A percentile compares a stretch with the other conserved stretches of the same genome.
phyloP scores from a whole-genome alignment of 2,113 vertebrate species.

The Hyaena hyaena region DNA sequence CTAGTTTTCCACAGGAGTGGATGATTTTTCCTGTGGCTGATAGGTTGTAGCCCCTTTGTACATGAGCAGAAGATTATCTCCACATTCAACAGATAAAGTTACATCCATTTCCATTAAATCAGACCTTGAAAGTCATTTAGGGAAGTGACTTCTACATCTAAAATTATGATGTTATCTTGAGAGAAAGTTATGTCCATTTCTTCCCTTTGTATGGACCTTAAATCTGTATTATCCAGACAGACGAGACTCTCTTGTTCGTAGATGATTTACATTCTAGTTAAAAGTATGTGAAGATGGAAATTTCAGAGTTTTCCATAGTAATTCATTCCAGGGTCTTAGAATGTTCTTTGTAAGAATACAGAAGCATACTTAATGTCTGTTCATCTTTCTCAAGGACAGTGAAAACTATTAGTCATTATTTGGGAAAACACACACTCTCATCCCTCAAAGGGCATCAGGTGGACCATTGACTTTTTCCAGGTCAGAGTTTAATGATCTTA shows the following conservation, averaged over 20 bases:
- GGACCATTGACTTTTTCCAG: not conserved
- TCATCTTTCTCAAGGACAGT: not conserved
- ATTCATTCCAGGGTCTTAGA: not conserved
- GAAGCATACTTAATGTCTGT: not conserved
- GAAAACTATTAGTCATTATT: not conserved
- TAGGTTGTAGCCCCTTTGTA: not conserved
- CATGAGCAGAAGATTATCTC: not conserved
- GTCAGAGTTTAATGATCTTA: not conserved
- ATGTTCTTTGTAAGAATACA: not conserved
- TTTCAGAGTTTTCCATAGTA: slow-evolving; percentile 24
- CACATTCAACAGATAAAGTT: not conserved
- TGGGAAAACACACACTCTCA: not conserved
- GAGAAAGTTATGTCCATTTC: slow-evolving; percentile 13
- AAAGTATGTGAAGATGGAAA: slow-evolving; percentile 38
- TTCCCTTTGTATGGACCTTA: not conserved
- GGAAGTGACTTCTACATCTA: not conserved
- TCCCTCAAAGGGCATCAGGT: no score
- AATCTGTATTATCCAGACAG: slow-evolving; percentile 5
- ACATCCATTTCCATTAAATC: not conserved
- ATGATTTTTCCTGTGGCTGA: rapidly evolving
- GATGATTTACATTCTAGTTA: slow-evolving; percentile 18
- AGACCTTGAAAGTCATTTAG: slow-evolving; percentile 26
- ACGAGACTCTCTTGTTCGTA: not conserved
- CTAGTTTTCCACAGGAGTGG: not conserved
- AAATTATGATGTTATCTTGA: slow-evolving; percentile 53